Conservation (phyloP, 2,113 vertebrate species). For the Fregata magnificens region DNA sequence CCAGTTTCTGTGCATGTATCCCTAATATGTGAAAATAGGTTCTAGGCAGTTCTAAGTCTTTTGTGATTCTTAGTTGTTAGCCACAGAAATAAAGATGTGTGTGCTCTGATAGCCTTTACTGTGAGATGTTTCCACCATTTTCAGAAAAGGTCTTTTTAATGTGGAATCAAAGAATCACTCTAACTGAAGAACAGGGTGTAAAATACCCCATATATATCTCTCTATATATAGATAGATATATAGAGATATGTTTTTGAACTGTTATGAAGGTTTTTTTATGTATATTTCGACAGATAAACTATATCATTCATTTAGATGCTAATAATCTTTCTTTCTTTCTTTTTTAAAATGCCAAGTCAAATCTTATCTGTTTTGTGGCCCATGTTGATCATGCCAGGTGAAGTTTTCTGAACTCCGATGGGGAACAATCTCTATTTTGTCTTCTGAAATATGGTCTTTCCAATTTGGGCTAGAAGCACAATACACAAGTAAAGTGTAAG, state of each 20-base stretch:
- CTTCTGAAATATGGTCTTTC: neutral
- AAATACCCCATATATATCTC: neutral
- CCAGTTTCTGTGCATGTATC: neutral
- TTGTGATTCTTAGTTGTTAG: neutral
- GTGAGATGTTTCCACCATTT: neutral
- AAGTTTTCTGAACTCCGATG: neutral
- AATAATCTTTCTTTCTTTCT: neutral
- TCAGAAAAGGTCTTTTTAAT: neutral
- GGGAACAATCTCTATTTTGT: neutral
- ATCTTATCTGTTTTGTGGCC: neutral
- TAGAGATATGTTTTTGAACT: neutral
- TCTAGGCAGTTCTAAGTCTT: neutral
- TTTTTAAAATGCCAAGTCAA: neutral
- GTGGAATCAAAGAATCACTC: neutral
- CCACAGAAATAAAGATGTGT: neutral
- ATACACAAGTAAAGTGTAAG: neutral
- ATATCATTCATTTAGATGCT: neutral
- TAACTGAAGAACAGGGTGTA: neutral
- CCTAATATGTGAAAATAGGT: neutral
- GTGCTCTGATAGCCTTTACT: neutral
- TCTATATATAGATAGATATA: neutral
- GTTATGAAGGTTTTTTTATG: neutral
- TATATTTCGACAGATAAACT: neutral
- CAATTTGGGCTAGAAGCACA: neutral
- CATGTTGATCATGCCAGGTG: neutral